Evolutionary conservation across 2,888 invertebrate genomes (phyloP), one percentile per base, ranked within the genome.

Genomic region (Chaetogeoica ovagalla): DNA sequence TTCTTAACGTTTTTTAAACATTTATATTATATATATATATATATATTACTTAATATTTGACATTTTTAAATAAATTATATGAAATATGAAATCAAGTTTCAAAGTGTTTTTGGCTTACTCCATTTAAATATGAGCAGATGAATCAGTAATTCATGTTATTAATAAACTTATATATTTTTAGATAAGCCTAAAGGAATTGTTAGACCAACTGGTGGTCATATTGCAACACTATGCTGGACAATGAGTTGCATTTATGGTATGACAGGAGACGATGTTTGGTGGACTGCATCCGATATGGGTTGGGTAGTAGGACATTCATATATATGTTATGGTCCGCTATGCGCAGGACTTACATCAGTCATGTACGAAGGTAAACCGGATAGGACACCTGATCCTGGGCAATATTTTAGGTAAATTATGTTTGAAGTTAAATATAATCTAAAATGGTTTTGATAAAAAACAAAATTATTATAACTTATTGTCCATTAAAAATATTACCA

Each of bases 291-390:
- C 62, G 93, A 93, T 85, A 89, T 94, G 75, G 95, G 95, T 17
- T 95, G 95, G 95, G 96, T 97, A 0, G 96, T 97, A 0, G 97
- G 97, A 0, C 96, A 96, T 85, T 96, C 96, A 0, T 97, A 96
- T 86, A 96, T 96, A 84, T 95, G 95, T 86, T 97, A 97, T 84
- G 97, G 93, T 0, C 97, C 97, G 0, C 87, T 97, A 7, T 87
- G 95, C 0, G 91, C 92, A 83, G 94, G 96, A 0, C 88, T 91
- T 65, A 96, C 96, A 0, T 92, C 92, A 72, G 89, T 95, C 30
- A 90, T 95, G 88, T 95, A 94, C 85, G 94, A 97, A 87, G 97
- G 97, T 4, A 97, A 97, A 86, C 97, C 97, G 0, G 96, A 97
- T 84, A 91, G 96, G 82, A 97, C 97, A 0, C 97, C 97, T 0